Evolutionary conservation across 2,888 invertebrate species (phyloP), one percentile per base, ranked within the genome.

Genomic region (Morpho achilles): DNA sequence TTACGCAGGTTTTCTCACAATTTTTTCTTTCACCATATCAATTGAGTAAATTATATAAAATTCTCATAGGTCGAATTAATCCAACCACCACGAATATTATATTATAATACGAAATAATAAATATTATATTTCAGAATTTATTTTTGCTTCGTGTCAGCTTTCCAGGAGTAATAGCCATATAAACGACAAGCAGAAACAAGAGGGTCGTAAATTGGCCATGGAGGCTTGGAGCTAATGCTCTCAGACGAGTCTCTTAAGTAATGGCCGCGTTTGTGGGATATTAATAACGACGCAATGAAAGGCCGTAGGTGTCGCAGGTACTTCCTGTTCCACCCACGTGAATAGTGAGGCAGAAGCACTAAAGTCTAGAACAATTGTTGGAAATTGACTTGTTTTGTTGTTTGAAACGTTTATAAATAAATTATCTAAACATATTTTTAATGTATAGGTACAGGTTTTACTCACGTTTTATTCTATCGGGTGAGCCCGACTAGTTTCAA

Each of bases 281-380:
- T 88, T 86, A 87, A 86, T 89, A 87, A 87, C 68, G 62, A 65
- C 56, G 68, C 80, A 84, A 82, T 86, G 87, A 87, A 83, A 80
- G 80, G 70, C 70, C 70, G 88, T 89, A 85, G 88, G 89, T 80
- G 85, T 76, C 69, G 70, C 7, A 71, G 72, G 74, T 71, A 80
- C 81, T 88, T 88, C 87, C 87, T 82, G 77, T 82, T 78, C 84
- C 85, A 83, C 88, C 87, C 84, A 88, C 88, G 70, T 69, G 70
- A 62, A 60, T 59, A 64, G 61, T 57, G 54, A 53, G 47, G 57
- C 44, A 49, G 53, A 60, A 57, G 59, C 48, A 44, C 59, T 59
- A 42, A 53, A 48, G 53, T 54, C 51, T 51, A 57, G 47, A 47
- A 47, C 59, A 62, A 62, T 54, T 54, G 57, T 57, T 52, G 9